These are phyloP conservation scores for Propithecus coquereli DNA, from an alignment of 2,113 vertebrate genomes.

Conservation along the genomic window DNA sequence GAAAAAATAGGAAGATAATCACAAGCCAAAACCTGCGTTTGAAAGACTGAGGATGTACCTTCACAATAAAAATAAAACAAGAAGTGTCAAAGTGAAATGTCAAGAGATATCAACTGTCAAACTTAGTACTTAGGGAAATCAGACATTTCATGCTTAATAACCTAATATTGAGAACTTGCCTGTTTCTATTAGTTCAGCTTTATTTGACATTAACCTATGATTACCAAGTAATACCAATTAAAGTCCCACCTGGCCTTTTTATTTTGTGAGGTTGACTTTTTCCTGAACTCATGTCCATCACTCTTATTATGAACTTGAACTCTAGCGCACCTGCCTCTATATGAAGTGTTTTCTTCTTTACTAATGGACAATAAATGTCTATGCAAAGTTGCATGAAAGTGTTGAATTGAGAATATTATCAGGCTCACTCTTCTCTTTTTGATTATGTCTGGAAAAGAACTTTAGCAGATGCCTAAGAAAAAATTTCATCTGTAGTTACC, in stretches of 20 bases:
- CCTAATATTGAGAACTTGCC: not conserved
- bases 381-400: not conserved
- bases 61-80: too few species aligned
- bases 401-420: not conserved
- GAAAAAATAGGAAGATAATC: too few species aligned
- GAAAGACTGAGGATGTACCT: too few species aligned
- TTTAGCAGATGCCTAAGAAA: not conserved
- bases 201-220: not conserved
- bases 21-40: too few species aligned
- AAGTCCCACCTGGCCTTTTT: not conserved
- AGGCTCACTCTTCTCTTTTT: not conserved
- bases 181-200: not conserved
- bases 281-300: not conserved
- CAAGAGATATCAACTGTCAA: too few species aligned
- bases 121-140: too few species aligned
- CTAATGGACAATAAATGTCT: not conserved
- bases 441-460: not conserved
- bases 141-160: too few species aligned
- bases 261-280: not conserved
- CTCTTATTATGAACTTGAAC: not conserved
- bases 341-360: slow-evolving; percentile 3
- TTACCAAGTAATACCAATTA: slow-evolving; percentile 10
- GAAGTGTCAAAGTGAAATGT: too few species aligned
- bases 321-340: not conserved
- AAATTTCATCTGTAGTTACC: not conserved